Percentiles rank a stretch among this genome's conserved stretches.
Conservation (phyloP, 2,888 invertebrate species). For the Napeogenes sylphis region DNA sequence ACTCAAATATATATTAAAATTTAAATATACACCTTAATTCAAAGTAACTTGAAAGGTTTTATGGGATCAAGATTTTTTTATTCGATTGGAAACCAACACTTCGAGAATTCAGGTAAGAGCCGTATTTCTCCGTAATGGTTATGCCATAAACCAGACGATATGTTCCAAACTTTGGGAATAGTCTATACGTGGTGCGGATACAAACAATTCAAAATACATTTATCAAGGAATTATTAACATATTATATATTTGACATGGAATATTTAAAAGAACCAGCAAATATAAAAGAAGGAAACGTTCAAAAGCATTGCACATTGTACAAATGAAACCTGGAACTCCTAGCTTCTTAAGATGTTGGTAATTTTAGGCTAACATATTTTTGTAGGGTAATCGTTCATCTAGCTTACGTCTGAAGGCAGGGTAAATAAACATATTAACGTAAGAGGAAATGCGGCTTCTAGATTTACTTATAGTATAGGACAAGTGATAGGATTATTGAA, state of each 20-base stretch:
- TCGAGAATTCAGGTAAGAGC: conserved; percentile 2
- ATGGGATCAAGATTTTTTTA: neutral
- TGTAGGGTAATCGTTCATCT: conserved; percentile 20
- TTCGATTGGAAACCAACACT: neutral
- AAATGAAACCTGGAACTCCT: too few species aligned
- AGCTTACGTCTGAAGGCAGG: conserved; percentile 28
- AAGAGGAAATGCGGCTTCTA: conserved; percentile 55
- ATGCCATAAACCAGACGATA: conserved; percentile 2
- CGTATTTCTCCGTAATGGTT: conserved; percentile 5
- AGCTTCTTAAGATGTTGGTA: neutral
- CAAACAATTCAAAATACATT: neutral
- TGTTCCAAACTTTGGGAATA: conserved; percentile 3
- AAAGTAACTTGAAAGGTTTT: neutral
- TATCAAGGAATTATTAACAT: neutral
- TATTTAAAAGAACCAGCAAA: neutral
- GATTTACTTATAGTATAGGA: conserved; percentile 36
- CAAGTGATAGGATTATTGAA: conserved; percentile 29
- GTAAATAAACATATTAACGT: conserved; percentile 71
- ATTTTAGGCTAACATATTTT: conserved; percentile 9
- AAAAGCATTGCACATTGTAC: too few species aligned
- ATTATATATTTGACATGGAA: neutral
- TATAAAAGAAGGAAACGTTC: too few species aligned
- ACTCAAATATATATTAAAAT: too few species aligned
- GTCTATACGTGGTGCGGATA: neutral
- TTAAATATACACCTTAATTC: too few species aligned